Conservation (phyloP, 2,113 vertebrate genomes). For the Apodemus sylvaticus region DNA sequence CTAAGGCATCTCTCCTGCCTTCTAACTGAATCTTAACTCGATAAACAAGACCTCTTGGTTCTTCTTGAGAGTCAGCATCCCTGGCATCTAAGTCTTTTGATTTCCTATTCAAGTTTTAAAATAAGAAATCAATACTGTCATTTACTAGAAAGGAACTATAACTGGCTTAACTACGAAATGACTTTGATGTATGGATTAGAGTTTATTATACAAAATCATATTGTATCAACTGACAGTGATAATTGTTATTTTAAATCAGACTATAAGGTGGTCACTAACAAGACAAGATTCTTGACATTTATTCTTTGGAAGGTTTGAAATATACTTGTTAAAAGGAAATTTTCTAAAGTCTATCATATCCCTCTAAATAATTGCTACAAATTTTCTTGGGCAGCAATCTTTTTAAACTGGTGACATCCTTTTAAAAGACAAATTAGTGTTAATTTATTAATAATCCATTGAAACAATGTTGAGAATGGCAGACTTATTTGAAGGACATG, state of each 20-base stretch:
- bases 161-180: constrained; percentile 78
- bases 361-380: background rate
- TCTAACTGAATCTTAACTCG: background rate
- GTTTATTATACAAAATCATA: constrained; percentile 79
- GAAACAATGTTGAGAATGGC: background rate
- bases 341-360: constrained; percentile 70
- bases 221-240: constrained; percentile 76
- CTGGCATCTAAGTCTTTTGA: constrained; percentile 13
- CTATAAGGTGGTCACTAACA: constrained; percentile 65
- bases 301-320: constrained; percentile 65
- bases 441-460: background rate
- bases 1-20: background rate
- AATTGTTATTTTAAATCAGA: constrained; percentile 80
- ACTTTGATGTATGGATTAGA: constrained; percentile 77
- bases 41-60: background rate
- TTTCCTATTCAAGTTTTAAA: constrained; percentile 35
- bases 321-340: constrained; percentile 68
- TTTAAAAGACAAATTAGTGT: background rate
- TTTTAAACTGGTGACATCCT: background rate
- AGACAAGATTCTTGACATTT: constrained; percentile 50
- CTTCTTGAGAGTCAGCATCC: background rate
- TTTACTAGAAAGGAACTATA: constrained; percentile 76
- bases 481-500: no score
- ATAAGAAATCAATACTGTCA: constrained; percentile 59
- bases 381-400: background rate